These are phyloP conservation scores for Lasaia peninsularis DNA, from an alignment of 1,140 invertebrate genomes.

Conservation along the genomic window DNA sequence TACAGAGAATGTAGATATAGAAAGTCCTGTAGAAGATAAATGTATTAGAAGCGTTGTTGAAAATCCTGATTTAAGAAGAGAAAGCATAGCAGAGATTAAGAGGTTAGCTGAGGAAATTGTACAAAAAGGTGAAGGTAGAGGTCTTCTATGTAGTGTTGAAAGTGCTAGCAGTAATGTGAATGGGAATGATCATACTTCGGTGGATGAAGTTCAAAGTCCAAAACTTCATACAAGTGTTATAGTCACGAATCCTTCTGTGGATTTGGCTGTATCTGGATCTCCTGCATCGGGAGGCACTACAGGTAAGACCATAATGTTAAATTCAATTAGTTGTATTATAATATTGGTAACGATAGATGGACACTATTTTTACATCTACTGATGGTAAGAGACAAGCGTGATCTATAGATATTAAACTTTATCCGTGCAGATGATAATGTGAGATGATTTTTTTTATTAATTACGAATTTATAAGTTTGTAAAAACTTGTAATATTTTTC, in stretches of 20 bases:
- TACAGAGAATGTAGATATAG: constrained; percentile 53
- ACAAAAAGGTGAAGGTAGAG: constrained; percentile 60
- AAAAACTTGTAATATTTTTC: too few relatives aligned
- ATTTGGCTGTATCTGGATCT: constrained; percentile 71
- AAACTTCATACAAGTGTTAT: constrained; percentile 79
- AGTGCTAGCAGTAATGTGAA: constrained; percentile 59
- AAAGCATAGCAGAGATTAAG: constrained; percentile 69
- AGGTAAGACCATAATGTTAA: constrained; percentile 30
- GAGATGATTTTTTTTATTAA: too few relatives aligned
- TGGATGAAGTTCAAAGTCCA: constrained; percentile 44
- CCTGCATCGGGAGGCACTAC: constrained; percentile 64
- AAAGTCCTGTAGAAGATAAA: constrained; percentile 51
- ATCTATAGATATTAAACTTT: too few relatives aligned
- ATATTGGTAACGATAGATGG: too few relatives aligned
- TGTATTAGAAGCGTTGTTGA: constrained; percentile 65
- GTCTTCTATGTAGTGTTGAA: constrained; percentile 59
- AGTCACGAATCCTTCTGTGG: constrained; percentile 82
- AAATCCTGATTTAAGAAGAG: constrained; percentile 66
- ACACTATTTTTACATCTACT: too few relatives aligned
- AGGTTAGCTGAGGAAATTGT: constrained; percentile 70
- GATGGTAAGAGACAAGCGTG: too few relatives aligned
- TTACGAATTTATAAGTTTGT: too few relatives aligned
- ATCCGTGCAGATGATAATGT: too few relatives aligned
- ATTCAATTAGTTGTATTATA: too few relatives aligned
- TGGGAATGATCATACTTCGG: constrained; percentile 50